Evolutionary conservation across 2,888 invertebrate genomes (phyloP).

Genomic region (Hesperia comma): DNA sequence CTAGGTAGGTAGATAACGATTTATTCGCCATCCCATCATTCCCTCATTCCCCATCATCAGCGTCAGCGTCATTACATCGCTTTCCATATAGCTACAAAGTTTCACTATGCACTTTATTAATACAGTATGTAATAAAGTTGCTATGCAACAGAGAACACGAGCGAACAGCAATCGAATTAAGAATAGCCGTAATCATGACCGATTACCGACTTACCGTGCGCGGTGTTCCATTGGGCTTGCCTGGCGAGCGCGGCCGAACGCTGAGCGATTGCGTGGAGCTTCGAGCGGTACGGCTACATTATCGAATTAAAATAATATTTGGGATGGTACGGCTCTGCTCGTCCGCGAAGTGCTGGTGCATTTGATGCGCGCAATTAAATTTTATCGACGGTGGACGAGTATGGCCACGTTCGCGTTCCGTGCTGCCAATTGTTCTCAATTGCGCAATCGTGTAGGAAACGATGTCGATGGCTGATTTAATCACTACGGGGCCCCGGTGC

Average conservation of each 20-base stretch:
- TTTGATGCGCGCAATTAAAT: constrained; percentile 14
- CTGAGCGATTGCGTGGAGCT: not conserved
- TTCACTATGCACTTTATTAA: not conserved
- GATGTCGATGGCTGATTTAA: constrained; percentile 6
- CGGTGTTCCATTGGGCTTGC: not conserved
- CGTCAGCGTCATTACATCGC: too few species aligned
- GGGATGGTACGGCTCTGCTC: not conserved
- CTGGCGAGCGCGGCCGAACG: not conserved
- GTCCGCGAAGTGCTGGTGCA: constrained; percentile 15
- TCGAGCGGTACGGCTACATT: constrained; percentile 3
- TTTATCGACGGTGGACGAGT: constrained; percentile 5
- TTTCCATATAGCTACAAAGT: too few species aligned
- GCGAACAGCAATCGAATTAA: not conserved
- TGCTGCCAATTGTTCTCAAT: not conserved
- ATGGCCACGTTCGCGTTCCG: not conserved
- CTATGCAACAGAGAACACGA: not conserved
- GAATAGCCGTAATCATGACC: not conserved
- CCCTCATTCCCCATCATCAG: too few species aligned
- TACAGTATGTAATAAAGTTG: not conserved
- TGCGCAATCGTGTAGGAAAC: constrained; percentile 4
- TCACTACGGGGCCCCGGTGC: not conserved
- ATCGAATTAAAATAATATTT: constrained; percentile 11
- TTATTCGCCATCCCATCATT: too few species aligned
- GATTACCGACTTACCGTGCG: not conserved
- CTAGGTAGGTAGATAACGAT: too few species aligned